Conservation (phyloP, 2,888 invertebrate species). For the Hydriomena furcata region DNA sequence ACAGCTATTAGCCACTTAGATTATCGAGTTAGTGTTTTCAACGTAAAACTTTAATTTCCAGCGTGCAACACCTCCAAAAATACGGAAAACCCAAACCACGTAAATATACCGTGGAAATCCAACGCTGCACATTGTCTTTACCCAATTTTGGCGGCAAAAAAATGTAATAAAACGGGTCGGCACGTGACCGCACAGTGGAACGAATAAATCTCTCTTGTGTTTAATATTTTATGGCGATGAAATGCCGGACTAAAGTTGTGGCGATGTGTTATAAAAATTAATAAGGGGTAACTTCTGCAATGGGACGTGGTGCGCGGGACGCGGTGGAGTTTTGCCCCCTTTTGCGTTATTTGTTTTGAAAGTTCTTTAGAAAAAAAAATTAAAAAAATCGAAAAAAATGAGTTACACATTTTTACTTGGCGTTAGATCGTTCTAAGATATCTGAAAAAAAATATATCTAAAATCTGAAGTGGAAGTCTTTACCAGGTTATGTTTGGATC, state of each 20-base stretch:
- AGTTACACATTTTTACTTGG: too few relatives aligned
- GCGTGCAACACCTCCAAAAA: not conserved
- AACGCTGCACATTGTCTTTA: conserved; percentile 39
- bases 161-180: conserved; percentile 73
- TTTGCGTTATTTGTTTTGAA: conserved; percentile 22
- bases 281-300: conserved; percentile 50
- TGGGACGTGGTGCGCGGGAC: not conserved
- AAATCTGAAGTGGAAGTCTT: too few relatives aligned
- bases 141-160: conserved; percentile 53
- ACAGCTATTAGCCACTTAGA: too few relatives aligned
- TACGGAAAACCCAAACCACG: not conserved
- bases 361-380: too few relatives aligned
- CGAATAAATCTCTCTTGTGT: conserved; percentile 62
- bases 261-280: conserved; percentile 69
- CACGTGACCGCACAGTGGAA: conserved; percentile 60
- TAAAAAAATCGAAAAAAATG: too few relatives aligned
- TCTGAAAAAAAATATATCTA: too few relatives aligned
- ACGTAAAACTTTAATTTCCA: not conserved
- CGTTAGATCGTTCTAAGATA: too few relatives aligned
- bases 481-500: too few relatives aligned
- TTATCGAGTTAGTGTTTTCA: too few relatives aligned
- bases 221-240: conserved; percentile 74
- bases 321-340: conserved; percentile 2
- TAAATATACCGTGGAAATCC: conserved; percentile 34
- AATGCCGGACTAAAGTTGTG: conserved; percentile 49